Conservation (phyloP, 2,113 vertebrate species). For the Neomonachus schauinslandi region DNA sequence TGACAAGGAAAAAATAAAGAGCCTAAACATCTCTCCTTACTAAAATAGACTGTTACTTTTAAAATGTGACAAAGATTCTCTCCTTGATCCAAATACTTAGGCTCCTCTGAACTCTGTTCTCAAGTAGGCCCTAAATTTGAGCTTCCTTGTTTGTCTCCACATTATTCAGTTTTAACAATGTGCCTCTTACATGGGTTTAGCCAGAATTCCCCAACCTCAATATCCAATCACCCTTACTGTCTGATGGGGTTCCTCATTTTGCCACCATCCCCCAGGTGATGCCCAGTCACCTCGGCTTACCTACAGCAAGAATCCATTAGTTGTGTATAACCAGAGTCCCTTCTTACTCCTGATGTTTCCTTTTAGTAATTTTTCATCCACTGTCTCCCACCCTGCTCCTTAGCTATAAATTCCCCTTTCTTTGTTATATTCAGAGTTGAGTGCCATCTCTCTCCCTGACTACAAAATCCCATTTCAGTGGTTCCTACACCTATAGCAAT, state of each 20-base stretch:
- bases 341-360: background rate
- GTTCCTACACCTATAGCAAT: background rate
- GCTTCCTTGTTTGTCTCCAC: background rate
- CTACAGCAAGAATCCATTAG: background rate
- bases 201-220: background rate
- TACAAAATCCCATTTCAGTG: background rate
- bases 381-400: background rate
- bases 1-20: background rate
- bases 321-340: background rate
- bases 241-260: background rate
- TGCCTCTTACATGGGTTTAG: background rate
- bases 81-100: background rate
- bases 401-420: background rate
- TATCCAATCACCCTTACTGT: background rate
- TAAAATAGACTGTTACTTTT: background rate
- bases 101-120: background rate
- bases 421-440: background rate
- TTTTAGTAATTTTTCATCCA: background rate
- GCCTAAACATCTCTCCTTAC: background rate
- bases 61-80: background rate
- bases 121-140: background rate
- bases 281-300: no score
- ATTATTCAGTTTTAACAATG: background rate
- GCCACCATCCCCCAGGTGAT: background rate
- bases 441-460: background rate